A percentile compares a stretch with the other conserved stretches of the same genome.
Conservation (phyloP, 1,140 invertebrate genomes). For the Orchesella cincta region DNA sequence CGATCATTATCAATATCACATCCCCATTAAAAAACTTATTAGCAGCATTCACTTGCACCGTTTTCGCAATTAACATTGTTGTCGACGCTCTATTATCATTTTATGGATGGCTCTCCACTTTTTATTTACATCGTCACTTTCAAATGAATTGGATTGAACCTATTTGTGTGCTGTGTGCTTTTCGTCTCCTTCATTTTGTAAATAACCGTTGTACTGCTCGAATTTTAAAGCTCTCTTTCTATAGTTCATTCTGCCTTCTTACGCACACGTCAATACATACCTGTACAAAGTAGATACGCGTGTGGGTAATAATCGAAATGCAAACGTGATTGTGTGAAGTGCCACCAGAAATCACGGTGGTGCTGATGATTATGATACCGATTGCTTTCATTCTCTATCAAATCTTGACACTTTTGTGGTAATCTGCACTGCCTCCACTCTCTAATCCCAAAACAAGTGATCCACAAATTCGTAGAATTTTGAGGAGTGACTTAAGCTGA, state of each 20-base stretch:
- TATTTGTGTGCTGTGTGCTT: neutral
- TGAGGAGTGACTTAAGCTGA: no score
- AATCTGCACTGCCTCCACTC: neutral
- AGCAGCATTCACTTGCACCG: neutral
- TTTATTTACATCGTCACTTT: neutral
- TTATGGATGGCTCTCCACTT: neutral
- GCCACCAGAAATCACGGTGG: no score
- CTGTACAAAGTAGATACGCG: neutral
- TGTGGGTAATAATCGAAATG: neutral
- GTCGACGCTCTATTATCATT: neutral
- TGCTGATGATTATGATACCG: no score
- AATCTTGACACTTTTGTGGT: neutral
- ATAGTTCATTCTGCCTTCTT: neutral
- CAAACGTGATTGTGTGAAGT: neutral
- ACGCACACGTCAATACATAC: neutral
- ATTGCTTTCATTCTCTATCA: neutral
- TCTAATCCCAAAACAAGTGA: neutral
- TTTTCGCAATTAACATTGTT: slow-evolving; percentile 13
- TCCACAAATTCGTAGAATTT: no score
- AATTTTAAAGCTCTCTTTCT: neutral
- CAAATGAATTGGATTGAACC: neutral
- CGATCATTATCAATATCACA: neutral
- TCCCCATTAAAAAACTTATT: neutral
- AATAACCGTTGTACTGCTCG: no score
- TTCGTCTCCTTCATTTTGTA: no score